Evolutionary conservation across 2,113 vertebrate genomes (phyloP), one percentile per base, ranked within the genome.

Genomic region (Corydoras sp.): DNA sequence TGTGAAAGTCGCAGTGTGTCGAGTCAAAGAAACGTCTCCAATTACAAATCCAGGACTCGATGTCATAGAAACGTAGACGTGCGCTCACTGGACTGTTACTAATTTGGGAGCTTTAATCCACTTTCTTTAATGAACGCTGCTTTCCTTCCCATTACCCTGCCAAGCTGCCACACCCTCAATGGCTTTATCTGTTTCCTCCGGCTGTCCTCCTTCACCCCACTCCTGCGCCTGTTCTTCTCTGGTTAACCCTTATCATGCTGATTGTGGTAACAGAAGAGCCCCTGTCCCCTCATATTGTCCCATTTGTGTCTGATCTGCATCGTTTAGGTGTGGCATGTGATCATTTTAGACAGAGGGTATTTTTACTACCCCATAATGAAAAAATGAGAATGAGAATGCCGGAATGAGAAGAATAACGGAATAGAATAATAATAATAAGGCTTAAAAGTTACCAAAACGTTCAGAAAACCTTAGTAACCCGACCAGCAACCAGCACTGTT

Each of bases 251-350:
- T 64, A 50, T 31, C 58, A 74, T 18, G 30, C 71, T 69, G 75
- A 43, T 43, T 43, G 35, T 43, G 35, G 35, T 43, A 43, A 43
- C 35, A 43, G 35, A 5, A 43, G 35, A 4, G 76, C 81, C 76
- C 75, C 80, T 80, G 70, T 65, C 61, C 66, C 14, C 56, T 62
- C 32, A 35, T 73, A 81, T 15, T 66, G 55, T 49, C 30, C 56
- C 58, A 82, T 43, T 43, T 5, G 35, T 4, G 7, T 43, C 35
- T 43, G 35, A 43, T 43, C 35, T 43, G 35, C 35, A 43, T 43
- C 35, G 2, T 43, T 4, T 43, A 43, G 35, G 35, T 43, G 35
- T 43, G 4, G 7, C 35, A 43, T 43, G 35, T 43, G 35, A 43
- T 43, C 35, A 43, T 43, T 43, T 43, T 8, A 43, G 2, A 43